Evolutionary conservation across 2,797 vertebrate species (phyloP).

Genomic region (Tympanoctomys barrerae): DNA sequence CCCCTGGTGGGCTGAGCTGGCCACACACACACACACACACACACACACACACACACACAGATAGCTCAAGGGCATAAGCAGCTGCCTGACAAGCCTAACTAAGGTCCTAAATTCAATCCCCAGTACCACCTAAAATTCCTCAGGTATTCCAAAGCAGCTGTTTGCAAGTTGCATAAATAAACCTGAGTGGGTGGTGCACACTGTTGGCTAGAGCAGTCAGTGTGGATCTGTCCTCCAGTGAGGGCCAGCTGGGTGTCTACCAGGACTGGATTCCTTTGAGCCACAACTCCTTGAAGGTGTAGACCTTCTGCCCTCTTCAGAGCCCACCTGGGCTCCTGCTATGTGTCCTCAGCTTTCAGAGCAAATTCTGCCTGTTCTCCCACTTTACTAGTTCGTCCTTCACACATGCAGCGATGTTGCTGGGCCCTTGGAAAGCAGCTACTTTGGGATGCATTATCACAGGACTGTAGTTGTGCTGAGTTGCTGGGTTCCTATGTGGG

Average conservation of each 20-base stretch:
- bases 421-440: not conserved
- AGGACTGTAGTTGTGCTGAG: not conserved
- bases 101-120: no score
- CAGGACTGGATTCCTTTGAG: not conserved
- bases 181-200: not conserved
- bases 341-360: constrained; percentile 13
- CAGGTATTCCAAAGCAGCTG: not conserved
- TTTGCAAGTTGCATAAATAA: not conserved
- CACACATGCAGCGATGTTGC: not conserved
- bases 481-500: not conserved
- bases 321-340: not conserved
- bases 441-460: constrained; percentile 2
- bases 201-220: not conserved
- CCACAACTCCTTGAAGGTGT: not conserved
- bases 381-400: not conserved
- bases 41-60: no score
- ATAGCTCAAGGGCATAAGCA: no score
- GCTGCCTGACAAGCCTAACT: no score
- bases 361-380: not conserved
- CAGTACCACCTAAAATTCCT: not conserved
- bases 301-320: not conserved
- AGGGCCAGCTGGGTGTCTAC: not conserved
- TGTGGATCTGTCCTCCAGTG: not conserved
- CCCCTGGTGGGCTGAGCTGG: no score
- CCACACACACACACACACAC: no score